phyloP scores from a whole-genome alignment of 2,888 invertebrate species.

The Teleogryllus oceanicus region DNA sequence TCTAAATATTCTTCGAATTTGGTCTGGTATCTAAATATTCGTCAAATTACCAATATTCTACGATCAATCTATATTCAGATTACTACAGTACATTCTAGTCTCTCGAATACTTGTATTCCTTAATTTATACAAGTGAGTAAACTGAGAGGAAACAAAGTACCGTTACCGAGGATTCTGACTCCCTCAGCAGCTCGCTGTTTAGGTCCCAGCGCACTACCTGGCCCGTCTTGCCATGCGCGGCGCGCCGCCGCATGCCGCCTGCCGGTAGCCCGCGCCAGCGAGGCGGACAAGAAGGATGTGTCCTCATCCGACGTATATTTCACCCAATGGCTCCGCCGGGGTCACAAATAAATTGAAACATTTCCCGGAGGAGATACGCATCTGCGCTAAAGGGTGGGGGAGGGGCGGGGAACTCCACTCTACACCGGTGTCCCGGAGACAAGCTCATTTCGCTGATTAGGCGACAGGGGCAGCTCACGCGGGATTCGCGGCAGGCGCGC shows the following conservation, averaged over 20 bases:
- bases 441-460: conserved; percentile 3
- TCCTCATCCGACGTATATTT: not conserved
- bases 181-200: no score
- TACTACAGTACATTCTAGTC: no score
- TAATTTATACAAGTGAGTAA: no score
- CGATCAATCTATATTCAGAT: no score
- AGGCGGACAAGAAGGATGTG: conserved; percentile 18
- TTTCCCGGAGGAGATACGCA: not conserved
- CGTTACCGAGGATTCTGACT: no score
- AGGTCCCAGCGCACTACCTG: no score
- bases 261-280: conserved; percentile 6
- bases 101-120: no score
- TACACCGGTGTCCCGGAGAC: not conserved
- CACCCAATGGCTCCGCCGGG: conserved; percentile 18
- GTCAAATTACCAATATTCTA: no score
- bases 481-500: not conserved
- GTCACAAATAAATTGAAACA: conserved; percentile 11
- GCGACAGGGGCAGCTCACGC: not conserved
- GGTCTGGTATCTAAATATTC: no score
- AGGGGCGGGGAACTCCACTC: not conserved
- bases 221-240: no score
- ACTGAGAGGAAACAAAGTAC: no score
- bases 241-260: not conserved
- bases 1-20: no score
- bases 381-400: not conserved